phyloP scores from a whole-genome alignment of 2,888 invertebrate genomes.

The Limulus polyphemus region DNA sequence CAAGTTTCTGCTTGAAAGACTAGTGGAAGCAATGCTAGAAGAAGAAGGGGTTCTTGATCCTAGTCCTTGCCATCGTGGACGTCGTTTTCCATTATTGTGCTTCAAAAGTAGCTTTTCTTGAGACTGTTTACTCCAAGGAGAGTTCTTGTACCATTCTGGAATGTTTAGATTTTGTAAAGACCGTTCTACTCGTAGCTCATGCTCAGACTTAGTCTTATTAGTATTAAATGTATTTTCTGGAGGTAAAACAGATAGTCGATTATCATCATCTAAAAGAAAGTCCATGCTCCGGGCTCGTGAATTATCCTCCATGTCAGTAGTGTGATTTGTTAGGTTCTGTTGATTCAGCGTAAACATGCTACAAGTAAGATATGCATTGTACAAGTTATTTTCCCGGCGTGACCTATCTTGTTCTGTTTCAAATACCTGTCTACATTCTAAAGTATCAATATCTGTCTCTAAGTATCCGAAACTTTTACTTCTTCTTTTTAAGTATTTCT shows the following conservation, averaged over 20 bases:
- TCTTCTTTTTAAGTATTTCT: slow-evolving; percentile 2
- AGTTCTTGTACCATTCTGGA: slow-evolving; percentile 79
- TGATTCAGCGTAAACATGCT: slow-evolving; percentile 4
- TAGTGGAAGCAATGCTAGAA: slow-evolving; percentile 35
- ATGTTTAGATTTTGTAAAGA: slow-evolving; percentile 86
- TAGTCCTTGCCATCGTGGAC: slow-evolving; percentile 44
- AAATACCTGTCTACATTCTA: slow-evolving; percentile 5
- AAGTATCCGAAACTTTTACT: slow-evolving; percentile 19
- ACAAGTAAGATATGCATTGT: background rate
- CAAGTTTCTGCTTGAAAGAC: slow-evolving; percentile 15
- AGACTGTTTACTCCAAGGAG: slow-evolving; percentile 25
- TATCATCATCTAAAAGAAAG: slow-evolving; percentile 85
- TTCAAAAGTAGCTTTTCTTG: slow-evolving; percentile 20
- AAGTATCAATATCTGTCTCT: slow-evolving; percentile 22
- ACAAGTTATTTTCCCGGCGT: background rate
- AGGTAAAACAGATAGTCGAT: slow-evolving; percentile 73
- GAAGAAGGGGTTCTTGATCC: slow-evolving; percentile 71
- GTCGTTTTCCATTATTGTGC: slow-evolving; percentile 37
- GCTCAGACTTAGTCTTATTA: slow-evolving; percentile 60
- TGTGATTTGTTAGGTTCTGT: slow-evolving; percentile 6
- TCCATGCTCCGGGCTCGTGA: slow-evolving; percentile 69
- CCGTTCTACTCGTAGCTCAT: slow-evolving; percentile 82
- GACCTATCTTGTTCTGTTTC: slow-evolving; percentile 9
- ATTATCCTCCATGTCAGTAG: slow-evolving; percentile 5
- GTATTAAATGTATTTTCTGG: slow-evolving; percentile 80